A percentile compares a stretch with the other conserved stretches of the same genome.
phyloP scores from a whole-genome alignment of 2,888 invertebrate species.

The Nycteola revayana region DNA sequence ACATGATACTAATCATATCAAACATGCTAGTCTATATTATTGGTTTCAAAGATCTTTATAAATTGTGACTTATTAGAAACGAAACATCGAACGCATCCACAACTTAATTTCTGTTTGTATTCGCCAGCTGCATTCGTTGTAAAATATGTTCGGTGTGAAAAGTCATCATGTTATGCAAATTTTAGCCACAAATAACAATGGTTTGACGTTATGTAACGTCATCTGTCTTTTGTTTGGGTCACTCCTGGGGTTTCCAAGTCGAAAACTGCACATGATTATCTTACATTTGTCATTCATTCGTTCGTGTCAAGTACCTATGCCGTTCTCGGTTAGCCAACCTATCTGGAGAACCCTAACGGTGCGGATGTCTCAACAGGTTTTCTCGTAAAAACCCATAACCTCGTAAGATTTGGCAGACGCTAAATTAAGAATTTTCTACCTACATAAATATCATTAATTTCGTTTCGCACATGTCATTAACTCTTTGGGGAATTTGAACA shows the following conservation, averaged over 20 bases:
- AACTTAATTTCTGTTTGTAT: not conserved
- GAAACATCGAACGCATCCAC: too few species aligned
- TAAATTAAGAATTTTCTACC: slow-evolving; percentile 19
- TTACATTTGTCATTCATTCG: too few species aligned
- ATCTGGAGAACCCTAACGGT: slow-evolving; percentile 18
- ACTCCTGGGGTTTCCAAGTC: too few species aligned
- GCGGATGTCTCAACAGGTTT: slow-evolving; percentile 29
- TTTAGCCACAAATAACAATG: not conserved
- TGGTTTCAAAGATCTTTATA: too few species aligned
- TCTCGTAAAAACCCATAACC: slow-evolving; percentile 35
- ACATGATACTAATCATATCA: too few species aligned
- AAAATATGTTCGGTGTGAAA: not conserved
- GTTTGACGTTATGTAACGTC: not conserved
- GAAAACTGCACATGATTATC: too few species aligned
- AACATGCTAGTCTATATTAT: too few species aligned
- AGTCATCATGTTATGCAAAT: not conserved
- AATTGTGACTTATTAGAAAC: too few species aligned
- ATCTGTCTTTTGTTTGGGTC: not conserved
- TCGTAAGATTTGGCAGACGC: slow-evolving; percentile 16
- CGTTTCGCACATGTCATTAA: slow-evolving; percentile 16
- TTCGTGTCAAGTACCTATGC: not conserved
- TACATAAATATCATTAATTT: slow-evolving; percentile 24
- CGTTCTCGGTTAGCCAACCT: slow-evolving; percentile 4
- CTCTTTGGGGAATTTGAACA: slow-evolving; percentile 11
- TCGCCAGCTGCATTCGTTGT: not conserved